These are phyloP conservation scores for Electrophaes corylata DNA, from an alignment of 2,888 invertebrate species.

Conservation along the genomic window DNA sequence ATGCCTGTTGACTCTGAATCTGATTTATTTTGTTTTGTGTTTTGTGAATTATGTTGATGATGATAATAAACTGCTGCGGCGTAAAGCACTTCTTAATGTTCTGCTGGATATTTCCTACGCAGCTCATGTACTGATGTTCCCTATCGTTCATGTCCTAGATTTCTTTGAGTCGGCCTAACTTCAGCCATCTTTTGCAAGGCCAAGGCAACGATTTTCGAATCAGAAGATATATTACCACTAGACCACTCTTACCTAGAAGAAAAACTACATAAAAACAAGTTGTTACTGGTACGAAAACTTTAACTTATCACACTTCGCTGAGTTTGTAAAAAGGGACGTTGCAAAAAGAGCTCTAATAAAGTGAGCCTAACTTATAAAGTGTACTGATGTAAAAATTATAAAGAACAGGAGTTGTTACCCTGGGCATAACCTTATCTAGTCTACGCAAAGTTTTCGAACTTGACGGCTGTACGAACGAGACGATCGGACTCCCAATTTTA, in stretches of 20 bases:
- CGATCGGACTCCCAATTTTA: neutral
- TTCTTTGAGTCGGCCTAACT: no score
- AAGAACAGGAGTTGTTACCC: slow-evolving; percentile 35
- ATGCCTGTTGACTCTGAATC: no score
- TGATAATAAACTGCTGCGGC: no score
- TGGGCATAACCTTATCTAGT: slow-evolving; percentile 34
- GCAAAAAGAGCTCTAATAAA: slow-evolving; percentile 15
- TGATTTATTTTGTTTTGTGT: no score
- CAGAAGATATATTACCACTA: no score
- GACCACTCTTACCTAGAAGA: neutral
- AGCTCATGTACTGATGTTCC: no score
- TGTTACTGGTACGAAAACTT: neutral
- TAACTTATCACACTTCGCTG: neutral
- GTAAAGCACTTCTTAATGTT: no score
- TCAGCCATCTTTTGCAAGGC: no score
- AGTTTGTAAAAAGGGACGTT: slow-evolving; percentile 3
- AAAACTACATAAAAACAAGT: neutral
- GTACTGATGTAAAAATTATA: slow-evolving; percentile 32
- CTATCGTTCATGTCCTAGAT: no score
- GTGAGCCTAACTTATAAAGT: slow-evolving; percentile 22
- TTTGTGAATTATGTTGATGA: no score
- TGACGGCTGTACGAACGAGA: slow-evolving; percentile 7
- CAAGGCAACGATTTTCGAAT: neutral
- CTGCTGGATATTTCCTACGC: no score
- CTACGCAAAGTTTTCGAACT: slow-evolving; percentile 21